Evolutionary conservation across 2,888 invertebrate species (phyloP), one percentile per base, ranked within the genome.

Genomic region (Uropetala carovei): DNA sequence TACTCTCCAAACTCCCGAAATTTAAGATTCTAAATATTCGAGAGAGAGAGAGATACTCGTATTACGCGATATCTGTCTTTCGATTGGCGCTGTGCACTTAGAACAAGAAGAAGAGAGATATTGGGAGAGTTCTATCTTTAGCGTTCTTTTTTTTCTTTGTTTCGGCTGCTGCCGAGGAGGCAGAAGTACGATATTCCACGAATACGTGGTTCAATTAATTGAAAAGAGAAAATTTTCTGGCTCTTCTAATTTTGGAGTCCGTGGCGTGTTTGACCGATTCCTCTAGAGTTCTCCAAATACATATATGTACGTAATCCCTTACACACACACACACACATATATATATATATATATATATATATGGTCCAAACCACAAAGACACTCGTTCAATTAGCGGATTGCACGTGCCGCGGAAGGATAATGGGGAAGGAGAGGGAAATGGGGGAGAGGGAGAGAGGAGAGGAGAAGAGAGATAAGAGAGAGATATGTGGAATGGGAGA

Each of bases 211-310:
- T 64, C 64, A 64, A 7, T 27, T 11, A 75, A 75, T 75, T 9
- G 75, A 27, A 22, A 75, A 75, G 75, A 22, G 75, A 27, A 64
- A 64, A 64, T 14, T 64, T n/a, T 64, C 64, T n/a, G 75, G 27
- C 27, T 27, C 75, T 75, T 75, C 75, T 75, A 75, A 11, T 75
- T 75, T n/a, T n/a, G 75, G 27, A 60, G 60, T 60, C 60, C 13
- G 60, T 16, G 27, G 75, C 27, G 27, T 75, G 75, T 75, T 75
- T 75, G 22, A 75, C 22, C 22, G 75, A 30, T 43, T 64, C 89
- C 89, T 59, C 43, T 89, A n/a, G 43, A 43, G 75, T 75, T 64
- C 43, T 64, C 89, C 43, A 89, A 64, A 64, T 59, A 89, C n/a
- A n/a, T n/a, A n/a, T n/a, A n/a, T n/a, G n/a, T n/a, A n/a, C n/a